Evolutionary conservation across 2,888 invertebrate species (phyloP).

Genomic region (Andrena hattorfiana): DNA sequence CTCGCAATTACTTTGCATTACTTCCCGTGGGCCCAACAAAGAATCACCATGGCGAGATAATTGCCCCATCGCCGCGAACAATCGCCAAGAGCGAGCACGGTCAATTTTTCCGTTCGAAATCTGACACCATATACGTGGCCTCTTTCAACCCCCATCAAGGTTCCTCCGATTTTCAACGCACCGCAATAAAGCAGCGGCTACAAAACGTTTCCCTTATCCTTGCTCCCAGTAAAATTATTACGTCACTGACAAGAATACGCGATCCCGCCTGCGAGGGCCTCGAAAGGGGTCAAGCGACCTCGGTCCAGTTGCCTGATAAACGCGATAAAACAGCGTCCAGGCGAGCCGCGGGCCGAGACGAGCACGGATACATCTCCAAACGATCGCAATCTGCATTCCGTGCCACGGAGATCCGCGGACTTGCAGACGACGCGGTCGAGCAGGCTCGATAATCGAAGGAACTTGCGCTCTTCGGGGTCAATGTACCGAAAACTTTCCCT

Average conservation of each 20-base stretch:
- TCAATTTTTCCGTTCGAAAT: background rate
- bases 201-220: background rate
- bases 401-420: background rate
- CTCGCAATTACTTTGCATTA: too few species aligned
- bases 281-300: conserved; percentile 38
- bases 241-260: conserved; percentile 31
- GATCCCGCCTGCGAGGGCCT: conserved; percentile 13
- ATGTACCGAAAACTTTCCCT: conserved; percentile 41
- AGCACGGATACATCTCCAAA: background rate
- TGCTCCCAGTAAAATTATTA: conserved; percentile 29
- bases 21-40: too few species aligned
- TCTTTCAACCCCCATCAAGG: background rate
- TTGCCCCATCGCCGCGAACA: too few species aligned
- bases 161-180: background rate
- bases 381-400: background rate
- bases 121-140: background rate
- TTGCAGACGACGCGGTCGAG: background rate
- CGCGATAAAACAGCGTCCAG: conserved; percentile 12
- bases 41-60: too few species aligned
- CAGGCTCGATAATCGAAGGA: background rate
- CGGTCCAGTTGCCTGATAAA: conserved; percentile 2
- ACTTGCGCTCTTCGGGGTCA: conserved; percentile 19
- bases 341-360: background rate
- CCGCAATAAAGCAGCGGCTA: background rate
- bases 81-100: too few species aligned